Evolutionary conservation across 35 echinoderm and acorn worm genomes (phyloP).

Genomic region (Ptychodera flava): DNA sequence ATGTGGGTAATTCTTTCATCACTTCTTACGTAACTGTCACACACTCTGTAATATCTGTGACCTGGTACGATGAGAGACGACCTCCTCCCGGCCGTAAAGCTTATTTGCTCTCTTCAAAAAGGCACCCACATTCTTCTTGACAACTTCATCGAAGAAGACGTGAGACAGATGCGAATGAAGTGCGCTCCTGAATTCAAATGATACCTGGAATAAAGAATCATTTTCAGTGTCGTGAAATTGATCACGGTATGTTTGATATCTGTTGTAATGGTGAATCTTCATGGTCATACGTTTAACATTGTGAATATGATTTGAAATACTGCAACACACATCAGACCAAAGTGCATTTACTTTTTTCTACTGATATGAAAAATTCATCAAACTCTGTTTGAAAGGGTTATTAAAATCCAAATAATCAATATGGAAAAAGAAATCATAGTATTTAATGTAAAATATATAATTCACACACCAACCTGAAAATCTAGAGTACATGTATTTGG

Average conservation of each 20-base stretch:
- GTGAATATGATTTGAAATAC: too few species aligned
- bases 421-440: not conserved
- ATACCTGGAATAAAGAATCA: constrained; percentile 51
- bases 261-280: too few species aligned
- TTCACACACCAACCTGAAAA: constrained; percentile 73
- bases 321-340: too few species aligned
- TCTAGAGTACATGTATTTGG: constrained; percentile 93
- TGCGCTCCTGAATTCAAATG: constrained; percentile 90
- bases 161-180: constrained; percentile 83
- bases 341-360: too few species aligned
- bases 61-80: not conserved
- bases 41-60: not conserved
- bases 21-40: too few species aligned
- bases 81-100: constrained; percentile 57
- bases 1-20: too few species aligned
- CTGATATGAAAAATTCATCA: too few species aligned
- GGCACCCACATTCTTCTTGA: constrained; percentile 98
- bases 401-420: too few species aligned
- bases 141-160: constrained; percentile 96
- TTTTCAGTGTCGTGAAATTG: too few species aligned
- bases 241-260: too few species aligned
- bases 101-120: constrained; percentile 80
- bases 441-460: not conserved
- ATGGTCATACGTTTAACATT: too few species aligned
- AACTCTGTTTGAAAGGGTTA: too few species aligned